phyloP scores from a whole-genome alignment of 2,888 invertebrate species.

The Ochropleura leucogaster region DNA sequence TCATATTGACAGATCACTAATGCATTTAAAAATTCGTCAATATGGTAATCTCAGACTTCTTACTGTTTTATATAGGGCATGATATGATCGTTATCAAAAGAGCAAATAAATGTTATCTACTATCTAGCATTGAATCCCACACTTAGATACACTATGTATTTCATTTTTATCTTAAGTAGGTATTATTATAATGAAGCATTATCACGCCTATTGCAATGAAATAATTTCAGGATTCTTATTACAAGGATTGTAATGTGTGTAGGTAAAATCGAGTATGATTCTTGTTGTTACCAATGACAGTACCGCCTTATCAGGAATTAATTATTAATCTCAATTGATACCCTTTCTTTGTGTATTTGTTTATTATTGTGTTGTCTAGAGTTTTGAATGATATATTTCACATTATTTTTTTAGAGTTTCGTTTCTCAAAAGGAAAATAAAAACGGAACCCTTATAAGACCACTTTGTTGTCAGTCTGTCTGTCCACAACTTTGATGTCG shows the following conservation, averaged over 20 bases:
- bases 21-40: slow-evolving; percentile 50
- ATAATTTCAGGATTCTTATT: background rate
- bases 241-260: background rate
- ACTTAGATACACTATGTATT: slow-evolving; percentile 35
- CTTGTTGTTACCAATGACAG: background rate
- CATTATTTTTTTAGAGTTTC: background rate
- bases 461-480: no score
- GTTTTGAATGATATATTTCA: slow-evolving; percentile 14
- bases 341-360: background rate
- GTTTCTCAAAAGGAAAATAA: no score
- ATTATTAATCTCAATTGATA: background rate
- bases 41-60: slow-evolving; percentile 61
- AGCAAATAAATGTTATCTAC: slow-evolving; percentile 66
- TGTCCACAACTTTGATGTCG: no score
- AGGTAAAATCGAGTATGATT: background rate
- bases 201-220: slow-evolving; percentile 1
- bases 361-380: background rate
- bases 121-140: slow-evolving; percentile 44
- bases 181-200: slow-evolving; percentile 6
- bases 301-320: background rate
- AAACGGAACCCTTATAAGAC: no score
- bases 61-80: slow-evolving; percentile 68
- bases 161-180: slow-evolving; percentile 38
- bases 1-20: slow-evolving; percentile 65
- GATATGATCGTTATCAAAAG: slow-evolving; percentile 62